Base-by-base conservation (phyloP, 2,888 invertebrate species). In the Cataglyphis cursor region DNA sequence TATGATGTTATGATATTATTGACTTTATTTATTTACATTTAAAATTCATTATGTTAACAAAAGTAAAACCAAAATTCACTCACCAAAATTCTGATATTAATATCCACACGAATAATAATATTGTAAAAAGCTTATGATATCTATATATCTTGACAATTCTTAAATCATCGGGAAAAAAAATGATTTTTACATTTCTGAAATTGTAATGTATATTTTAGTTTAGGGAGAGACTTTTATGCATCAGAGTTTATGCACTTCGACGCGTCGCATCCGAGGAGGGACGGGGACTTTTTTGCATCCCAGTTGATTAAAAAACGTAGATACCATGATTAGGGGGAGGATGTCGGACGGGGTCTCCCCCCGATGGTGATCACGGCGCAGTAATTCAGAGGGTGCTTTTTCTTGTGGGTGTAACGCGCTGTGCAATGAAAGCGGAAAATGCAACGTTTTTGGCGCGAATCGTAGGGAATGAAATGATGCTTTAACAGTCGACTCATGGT, bases 401-500 rank as follows among this genome's bases (percentile, higher is more conserved):
- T 68, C 62, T 73, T 38, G 70, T 66, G 62, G 64, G 86, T 74
- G 84, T 73, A 78, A 57, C 41, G 61, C 66, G 61, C 28, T 21
- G 66, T 35, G 78, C 59, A 59, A 68, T 44, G 78, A 68, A 59
- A 66, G 57, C 57, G 68, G 28, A 28, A 28, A 28, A 28, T 31
- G 59, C 85, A 86, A 88, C 81, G 89, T 89, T 90, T 90, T 90
- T 66, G 86, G 82, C 48, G 73, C 81, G 85, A 87, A 72, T 89
- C 85, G 85, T 90, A 87, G 78, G 35, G 44, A 68, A 59, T 24
- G 59, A 59, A 68, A 78, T 68, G 78, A 24, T 24, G 59, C 59
- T 78, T 78, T 68, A 78, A 78, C 78, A 78, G 78, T 68, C 70
- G 78, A 78, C 78, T 78, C 78, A 78, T 68, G 70, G 57, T 78